Evolutionary conservation across 2,888 invertebrate species (phyloP).

Genomic region (Drosophila fulvimacula): DNA sequence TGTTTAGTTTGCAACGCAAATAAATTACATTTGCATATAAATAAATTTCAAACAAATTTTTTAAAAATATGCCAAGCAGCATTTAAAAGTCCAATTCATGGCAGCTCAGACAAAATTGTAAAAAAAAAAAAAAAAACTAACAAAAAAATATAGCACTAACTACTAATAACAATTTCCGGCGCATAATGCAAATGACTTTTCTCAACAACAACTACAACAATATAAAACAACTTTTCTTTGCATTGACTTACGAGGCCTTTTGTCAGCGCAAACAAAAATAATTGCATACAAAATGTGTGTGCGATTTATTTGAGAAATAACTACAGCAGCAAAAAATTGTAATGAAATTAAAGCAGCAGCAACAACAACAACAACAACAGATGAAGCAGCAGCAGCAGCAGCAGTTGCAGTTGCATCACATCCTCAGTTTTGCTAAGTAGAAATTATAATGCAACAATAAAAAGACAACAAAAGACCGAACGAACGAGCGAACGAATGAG

Average conservation of each 20-base stretch:
- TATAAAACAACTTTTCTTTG: constrained; percentile 63
- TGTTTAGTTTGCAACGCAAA: constrained; percentile 60
- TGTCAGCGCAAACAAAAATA: constrained; percentile 67
- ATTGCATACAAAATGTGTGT: constrained; percentile 80
- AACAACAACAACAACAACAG: constrained; percentile 1
- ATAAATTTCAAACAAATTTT: constrained; percentile 64
- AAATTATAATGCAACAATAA: constrained; percentile 78
- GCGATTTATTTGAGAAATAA: constrained; percentile 81
- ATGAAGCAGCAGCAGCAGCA: constrained; percentile 7
- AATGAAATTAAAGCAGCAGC: constrained; percentile 74
- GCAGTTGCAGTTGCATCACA: constrained; percentile 63
- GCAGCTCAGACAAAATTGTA: constrained; percentile 41
- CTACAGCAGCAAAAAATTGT: constrained; percentile 52
- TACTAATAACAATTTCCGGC: constrained; percentile 78
- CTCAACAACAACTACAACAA: constrained; percentile 65
- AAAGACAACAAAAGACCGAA: constrained; percentile 56
- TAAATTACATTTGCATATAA: constrained; percentile 72
- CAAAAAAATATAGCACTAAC: constrained; percentile 42
- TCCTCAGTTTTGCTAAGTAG: constrained; percentile 76
- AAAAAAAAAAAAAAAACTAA: constrained; percentile 27
- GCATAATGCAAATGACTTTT: constrained; percentile 78
- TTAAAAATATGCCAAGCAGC: constrained; percentile 60
- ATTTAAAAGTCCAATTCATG: constrained; percentile 73
- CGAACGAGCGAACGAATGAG: constrained; percentile 21
- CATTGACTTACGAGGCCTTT: constrained; percentile 72